phyloP scores from a whole-genome alignment of 2,113 vertebrate genomes.

The Pelodiscus sinensis region DNA sequence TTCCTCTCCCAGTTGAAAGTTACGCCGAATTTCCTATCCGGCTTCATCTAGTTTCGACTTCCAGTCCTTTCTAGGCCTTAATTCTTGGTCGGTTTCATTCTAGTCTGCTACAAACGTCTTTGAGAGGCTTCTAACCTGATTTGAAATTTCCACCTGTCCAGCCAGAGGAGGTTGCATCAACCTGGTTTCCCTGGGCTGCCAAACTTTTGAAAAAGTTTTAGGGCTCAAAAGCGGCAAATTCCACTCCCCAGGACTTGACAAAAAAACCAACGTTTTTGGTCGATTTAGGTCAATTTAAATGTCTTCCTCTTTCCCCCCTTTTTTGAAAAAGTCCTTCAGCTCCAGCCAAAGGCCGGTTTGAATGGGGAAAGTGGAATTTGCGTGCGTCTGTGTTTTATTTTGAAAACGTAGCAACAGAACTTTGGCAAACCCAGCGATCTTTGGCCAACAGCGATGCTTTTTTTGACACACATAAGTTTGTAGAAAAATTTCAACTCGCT shows the following conservation, averaged over 20 bases:
- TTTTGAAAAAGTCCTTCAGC: neutral
- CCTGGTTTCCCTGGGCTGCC: neutral
- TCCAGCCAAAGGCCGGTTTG: neutral
- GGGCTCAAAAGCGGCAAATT: neutral
- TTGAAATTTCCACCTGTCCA: neutral
- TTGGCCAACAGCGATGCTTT: neutral
- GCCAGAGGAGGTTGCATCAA: too few species aligned
- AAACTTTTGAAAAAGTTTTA: neutral
- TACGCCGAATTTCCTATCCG: neutral
- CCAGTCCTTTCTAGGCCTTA: neutral
- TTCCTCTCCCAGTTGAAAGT: neutral
- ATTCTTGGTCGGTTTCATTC: too few species aligned
- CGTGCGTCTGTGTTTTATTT: neutral
- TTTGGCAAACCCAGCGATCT: neutral
- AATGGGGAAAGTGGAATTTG: neutral
- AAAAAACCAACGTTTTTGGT: neutral
- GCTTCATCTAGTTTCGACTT: too few species aligned
- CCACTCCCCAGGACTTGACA: too few species aligned
- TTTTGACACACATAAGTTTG: too few species aligned
- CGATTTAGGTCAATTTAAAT: neutral
- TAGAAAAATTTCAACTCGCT: too few species aligned
- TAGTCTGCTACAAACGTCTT: neutral
- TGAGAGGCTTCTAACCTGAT: neutral
- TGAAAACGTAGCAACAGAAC: neutral
- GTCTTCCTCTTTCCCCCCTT: neutral